Conservation (phyloP, 2,797 vertebrate species). For the Staurois parvus region DNA sequence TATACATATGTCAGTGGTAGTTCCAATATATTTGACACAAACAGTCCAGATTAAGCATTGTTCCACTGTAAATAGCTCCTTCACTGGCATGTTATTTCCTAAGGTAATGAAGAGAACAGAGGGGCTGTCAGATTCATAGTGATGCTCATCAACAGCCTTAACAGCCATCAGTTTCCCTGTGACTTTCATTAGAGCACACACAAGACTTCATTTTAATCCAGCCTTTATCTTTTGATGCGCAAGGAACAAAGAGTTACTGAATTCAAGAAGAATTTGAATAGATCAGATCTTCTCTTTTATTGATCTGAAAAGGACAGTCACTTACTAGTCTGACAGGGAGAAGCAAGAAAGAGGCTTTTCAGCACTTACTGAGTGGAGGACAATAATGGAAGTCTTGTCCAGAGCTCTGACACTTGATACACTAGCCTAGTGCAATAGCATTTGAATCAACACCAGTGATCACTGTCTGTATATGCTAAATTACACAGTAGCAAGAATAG, state of each 20-base stretch:
- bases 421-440: slow-evolving; percentile 38
- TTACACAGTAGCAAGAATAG: not conserved
- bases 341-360: slow-evolving; percentile 71
- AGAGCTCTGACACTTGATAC: slow-evolving; percentile 66
- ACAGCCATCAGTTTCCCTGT: slow-evolving; percentile 54
- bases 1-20: not conserved
- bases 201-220: slow-evolving; percentile 64
- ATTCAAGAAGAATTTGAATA: slow-evolving; percentile 59
- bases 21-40: not conserved
- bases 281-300: slow-evolving; percentile 68
- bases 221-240: slow-evolving; percentile 59
- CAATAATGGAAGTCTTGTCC: slow-evolving; percentile 66
- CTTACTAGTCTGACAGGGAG: slow-evolving; percentile 62
- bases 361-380: slow-evolving; percentile 62
- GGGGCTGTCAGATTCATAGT: slow-evolving; percentile 56
- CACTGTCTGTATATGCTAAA: not conserved
- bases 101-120: slow-evolving; percentile 26
- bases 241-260: slow-evolving; percentile 38
- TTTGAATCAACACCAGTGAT: slow-evolving; percentile 64
- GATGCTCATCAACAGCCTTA: slow-evolving; percentile 53
- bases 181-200: slow-evolving; percentile 64
- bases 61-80: slow-evolving; percentile 20
- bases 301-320: slow-evolving; percentile 67
- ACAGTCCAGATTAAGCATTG: not conserved
- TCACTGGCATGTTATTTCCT: slow-evolving; percentile 20